Conservation (phyloP, 2,797 vertebrate genomes). For the Odontamblyopus rebecca region DNA sequence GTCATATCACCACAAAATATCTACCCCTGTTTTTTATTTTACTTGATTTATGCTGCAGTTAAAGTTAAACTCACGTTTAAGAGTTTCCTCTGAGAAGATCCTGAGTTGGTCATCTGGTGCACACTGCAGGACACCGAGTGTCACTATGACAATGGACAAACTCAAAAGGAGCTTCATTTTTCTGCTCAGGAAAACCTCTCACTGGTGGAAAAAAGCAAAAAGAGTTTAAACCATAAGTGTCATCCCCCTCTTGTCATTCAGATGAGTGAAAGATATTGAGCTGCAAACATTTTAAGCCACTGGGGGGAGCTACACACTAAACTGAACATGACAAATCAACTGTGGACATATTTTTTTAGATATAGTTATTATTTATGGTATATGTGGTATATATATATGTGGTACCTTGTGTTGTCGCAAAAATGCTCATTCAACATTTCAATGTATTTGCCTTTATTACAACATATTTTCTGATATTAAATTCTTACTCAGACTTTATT, state of each 20-base stretch:
- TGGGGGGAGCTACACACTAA: slow-evolving; percentile 52
- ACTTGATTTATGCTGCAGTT: neutral
- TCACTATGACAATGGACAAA: slow-evolving; percentile 63
- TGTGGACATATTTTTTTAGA: no score
- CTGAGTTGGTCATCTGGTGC: slow-evolving; percentile 59
- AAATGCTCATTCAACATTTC: no score
- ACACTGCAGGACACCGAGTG: slow-evolving; percentile 64
- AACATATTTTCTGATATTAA: neutral
- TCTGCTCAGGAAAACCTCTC: slow-evolving; percentile 17
- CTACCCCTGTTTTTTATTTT: neutral
- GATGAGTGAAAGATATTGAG: slow-evolving; percentile 4
- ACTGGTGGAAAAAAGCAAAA: neutral
- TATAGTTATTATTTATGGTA: no score
- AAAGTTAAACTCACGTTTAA: slow-evolving; percentile 75
- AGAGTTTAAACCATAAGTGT: neutral
- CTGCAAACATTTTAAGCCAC: slow-evolving; percentile 42
- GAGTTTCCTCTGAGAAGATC: slow-evolving; percentile 62
- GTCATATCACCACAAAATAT: neutral
- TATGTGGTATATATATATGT: no score
- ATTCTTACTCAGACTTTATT: neutral
- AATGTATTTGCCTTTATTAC: neutral
- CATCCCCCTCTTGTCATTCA: neutral
- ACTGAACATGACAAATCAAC: neutral
- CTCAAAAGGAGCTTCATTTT: slow-evolving; percentile 80
- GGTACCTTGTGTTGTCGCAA: no score